A percentile compares a stretch with the other conserved stretches of the same genome.
phyloP scores from a whole-genome alignment of 2,113 vertebrate species.

The Panthera uncia region DNA sequence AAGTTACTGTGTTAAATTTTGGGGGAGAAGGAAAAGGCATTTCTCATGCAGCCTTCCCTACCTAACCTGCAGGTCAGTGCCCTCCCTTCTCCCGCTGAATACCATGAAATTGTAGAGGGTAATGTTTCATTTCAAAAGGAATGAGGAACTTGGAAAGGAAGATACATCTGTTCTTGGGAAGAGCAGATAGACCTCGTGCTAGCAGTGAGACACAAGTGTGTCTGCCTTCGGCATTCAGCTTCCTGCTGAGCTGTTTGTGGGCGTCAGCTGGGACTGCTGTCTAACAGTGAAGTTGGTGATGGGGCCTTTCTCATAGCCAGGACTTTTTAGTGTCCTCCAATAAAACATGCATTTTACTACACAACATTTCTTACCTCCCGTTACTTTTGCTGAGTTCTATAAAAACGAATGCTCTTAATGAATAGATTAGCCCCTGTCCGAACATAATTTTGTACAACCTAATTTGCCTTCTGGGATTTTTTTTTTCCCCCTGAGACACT shows the following conservation, averaged over 20 bases:
- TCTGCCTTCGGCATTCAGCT: not conserved
- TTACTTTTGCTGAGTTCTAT: conserved; percentile 35
- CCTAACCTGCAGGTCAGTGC: not conserved
- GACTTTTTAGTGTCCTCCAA: not conserved
- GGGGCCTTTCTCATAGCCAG: not conserved
- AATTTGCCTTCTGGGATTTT: not conserved
- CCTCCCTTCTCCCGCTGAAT: not conserved
- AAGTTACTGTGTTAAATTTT: conserved; percentile 16
- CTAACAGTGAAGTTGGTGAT: not conserved
- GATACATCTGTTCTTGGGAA: not conserved
- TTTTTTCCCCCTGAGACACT: not conserved
- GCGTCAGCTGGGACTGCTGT: not conserved
- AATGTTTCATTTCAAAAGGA: not conserved
- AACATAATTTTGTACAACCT: not conserved
- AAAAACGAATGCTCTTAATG: not conserved
- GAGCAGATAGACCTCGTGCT: not conserved
- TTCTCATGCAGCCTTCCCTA: not conserved
- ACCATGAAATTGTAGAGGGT: not conserved
- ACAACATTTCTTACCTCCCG: not conserved
- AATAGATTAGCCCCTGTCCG: not conserved
- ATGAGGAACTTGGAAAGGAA: not conserved
- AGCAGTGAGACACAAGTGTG: not conserved
- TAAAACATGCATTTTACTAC: not conserved
- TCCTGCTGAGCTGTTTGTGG: not conserved
- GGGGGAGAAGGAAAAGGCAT: not conserved